phyloP scores from a whole-genome alignment of 1,140 invertebrate genomes.

The Myzus persicae region DNA sequence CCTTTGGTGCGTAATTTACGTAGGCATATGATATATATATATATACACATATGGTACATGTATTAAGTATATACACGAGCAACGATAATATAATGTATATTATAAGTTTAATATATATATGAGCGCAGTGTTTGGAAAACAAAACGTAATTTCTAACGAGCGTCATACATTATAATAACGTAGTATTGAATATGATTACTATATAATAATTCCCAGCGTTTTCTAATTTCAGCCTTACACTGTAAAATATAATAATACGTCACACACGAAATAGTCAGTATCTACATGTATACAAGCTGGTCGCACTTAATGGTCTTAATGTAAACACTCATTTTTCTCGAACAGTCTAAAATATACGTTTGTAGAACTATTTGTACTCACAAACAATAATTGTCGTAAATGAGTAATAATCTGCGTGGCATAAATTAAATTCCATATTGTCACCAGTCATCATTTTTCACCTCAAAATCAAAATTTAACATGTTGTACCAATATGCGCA shows the following conservation, averaged over 20 bases:
- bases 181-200: neutral
- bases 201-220: no score
- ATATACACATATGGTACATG: no score
- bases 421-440: no score
- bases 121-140: neutral
- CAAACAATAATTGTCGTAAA: no score
- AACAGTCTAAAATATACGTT: neutral
- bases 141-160: neutral
- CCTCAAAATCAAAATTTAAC: neutral
- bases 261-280: neutral
- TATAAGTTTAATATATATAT: neutral
- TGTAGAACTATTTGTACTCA: neutral
- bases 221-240: neutral
- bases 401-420: no score
- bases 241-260: neutral
- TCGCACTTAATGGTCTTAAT: neutral
- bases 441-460: neutral
- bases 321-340: neutral
- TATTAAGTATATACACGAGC: neutral
- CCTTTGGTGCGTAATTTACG: constrained; percentile 2
- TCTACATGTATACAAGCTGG: neutral
- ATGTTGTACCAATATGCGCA: rapidly evolving
- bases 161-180: neutral
- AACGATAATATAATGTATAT: neutral
- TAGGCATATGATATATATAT: neutral